Evolutionary conservation across 1,140 invertebrate species (phyloP).

Genomic region (Alviniconcha marisindica): DNA sequence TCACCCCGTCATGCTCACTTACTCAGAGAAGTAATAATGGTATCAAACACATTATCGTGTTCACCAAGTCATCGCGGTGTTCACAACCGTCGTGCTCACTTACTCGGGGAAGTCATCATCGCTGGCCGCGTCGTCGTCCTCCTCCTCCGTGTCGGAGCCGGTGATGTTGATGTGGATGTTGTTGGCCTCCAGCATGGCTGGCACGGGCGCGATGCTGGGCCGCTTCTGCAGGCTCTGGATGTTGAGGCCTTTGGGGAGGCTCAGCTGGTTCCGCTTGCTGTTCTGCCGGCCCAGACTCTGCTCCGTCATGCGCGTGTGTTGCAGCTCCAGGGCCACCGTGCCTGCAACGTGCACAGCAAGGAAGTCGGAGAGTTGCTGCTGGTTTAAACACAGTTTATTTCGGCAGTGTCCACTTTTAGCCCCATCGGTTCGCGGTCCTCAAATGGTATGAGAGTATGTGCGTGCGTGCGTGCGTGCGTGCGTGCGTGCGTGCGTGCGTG

Average conservation of each 20-base stretch:
- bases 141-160: constrained; percentile 54
- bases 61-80: no score
- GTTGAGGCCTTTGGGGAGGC: constrained; percentile 64
- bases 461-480: no score
- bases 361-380: neutral
- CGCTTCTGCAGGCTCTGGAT: constrained; percentile 69
- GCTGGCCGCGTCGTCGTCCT: constrained; percentile 40
- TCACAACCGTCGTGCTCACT: no score
- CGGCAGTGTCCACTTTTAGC: no score
- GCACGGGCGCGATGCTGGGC: constrained; percentile 77
- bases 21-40: no score
- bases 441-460: no score
- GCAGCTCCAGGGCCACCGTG: constrained; percentile 70
- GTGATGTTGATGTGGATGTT: constrained; percentile 63
- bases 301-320: constrained; percentile 55
- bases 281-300: constrained; percentile 42
- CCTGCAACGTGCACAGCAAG: constrained; percentile 54
- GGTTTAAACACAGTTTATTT: no score
- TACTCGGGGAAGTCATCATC: constrained; percentile 56
- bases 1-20: no score
- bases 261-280: constrained; percentile 55
- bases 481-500: no score
- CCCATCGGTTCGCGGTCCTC: no score
- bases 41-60: no score
- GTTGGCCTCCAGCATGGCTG: constrained; percentile 73